phyloP scores from a whole-genome alignment of 2,888 invertebrate species.

The Theretra japonica region DNA sequence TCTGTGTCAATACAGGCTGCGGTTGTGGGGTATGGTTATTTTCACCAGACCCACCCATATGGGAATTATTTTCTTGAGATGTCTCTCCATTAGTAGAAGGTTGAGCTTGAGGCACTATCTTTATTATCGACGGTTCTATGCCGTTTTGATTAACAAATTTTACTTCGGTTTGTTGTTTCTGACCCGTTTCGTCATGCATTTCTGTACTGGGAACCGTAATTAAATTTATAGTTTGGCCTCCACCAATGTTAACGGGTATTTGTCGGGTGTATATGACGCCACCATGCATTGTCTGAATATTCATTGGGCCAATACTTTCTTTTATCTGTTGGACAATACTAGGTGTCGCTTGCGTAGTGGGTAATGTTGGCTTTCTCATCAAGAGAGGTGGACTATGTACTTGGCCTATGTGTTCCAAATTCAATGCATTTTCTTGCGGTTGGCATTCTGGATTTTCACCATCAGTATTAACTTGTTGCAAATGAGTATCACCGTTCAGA shows the following conservation, averaged over 20 bases:
- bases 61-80: conserved; percentile 60
- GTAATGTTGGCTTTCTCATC: conserved; percentile 64
- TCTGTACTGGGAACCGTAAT: conserved; percentile 82
- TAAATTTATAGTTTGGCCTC: conserved; percentile 85
- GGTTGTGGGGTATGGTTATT: conserved; percentile 59
- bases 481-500: conserved; percentile 56
- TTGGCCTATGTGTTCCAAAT: conserved; percentile 69
- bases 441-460: conserved; percentile 62
- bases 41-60: conserved; percentile 59
- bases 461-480: conserved; percentile 48
- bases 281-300: conserved; percentile 86
- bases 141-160: conserved; percentile 62
- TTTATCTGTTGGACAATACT: conserved; percentile 79
- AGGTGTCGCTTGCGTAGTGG: conserved; percentile 64
- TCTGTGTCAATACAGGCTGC: conserved; percentile 80
- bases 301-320: conserved; percentile 82
- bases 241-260: conserved; percentile 86
- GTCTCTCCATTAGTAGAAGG: conserved; percentile 48
- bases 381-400: conserved; percentile 73
- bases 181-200: conserved; percentile 68
- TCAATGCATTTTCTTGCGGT: conserved; percentile 64
- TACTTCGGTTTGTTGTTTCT: conserved; percentile 67
- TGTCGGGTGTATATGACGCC: conserved; percentile 90
- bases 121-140: conserved; percentile 76
- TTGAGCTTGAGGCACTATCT: conserved; percentile 74